phyloP scores from a whole-genome alignment of 2,797 vertebrate species.

The Hozukius guyotensis region DNA sequence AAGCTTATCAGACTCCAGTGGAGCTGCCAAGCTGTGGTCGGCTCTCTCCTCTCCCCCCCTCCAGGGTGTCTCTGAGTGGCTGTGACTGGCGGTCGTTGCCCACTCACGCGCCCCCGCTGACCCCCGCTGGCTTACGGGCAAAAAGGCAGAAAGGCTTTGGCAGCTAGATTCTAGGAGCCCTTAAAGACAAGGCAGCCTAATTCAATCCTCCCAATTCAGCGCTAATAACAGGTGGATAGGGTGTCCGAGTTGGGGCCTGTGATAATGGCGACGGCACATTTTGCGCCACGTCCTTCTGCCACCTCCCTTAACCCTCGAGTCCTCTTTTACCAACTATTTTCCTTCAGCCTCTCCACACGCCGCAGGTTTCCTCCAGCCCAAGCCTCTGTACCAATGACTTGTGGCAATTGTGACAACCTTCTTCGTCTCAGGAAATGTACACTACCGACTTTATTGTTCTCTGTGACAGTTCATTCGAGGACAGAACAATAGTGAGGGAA shows the following conservation, averaged over 20 bases:
- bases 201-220: slow-evolving; percentile 57
- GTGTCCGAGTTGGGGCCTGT: slow-evolving; percentile 1
- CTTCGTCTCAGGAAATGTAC: slow-evolving; percentile 30
- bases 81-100: slow-evolving; percentile 64
- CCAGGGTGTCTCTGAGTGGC: slow-evolving; percentile 66
- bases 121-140: slow-evolving; percentile 55
- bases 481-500: slow-evolving; percentile 42
- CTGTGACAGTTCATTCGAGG: slow-evolving; percentile 49
- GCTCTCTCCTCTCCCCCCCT: slow-evolving; percentile 51
- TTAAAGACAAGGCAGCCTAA: slow-evolving; percentile 68
- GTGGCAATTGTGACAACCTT: slow-evolving; percentile 39
- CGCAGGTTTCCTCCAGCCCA: not conserved
- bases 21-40: slow-evolving; percentile 73
- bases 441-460: slow-evolving; percentile 30
- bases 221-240: slow-evolving; percentile 47
- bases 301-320: slow-evolving; percentile 39
- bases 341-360: not conserved
- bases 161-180: slow-evolving; percentile 49
- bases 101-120: slow-evolving; percentile 60
- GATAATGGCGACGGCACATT: slow-evolving; percentile 46
- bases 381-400: slow-evolving; percentile 12
- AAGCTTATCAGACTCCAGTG: slow-evolving; percentile 79
- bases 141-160: slow-evolving; percentile 57
- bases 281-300: slow-evolving; percentile 27
- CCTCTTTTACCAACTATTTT: slow-evolving; percentile 20